phyloP scores from a whole-genome alignment of 2,888 invertebrate genomes.

The Pediacus dermestoides region DNA sequence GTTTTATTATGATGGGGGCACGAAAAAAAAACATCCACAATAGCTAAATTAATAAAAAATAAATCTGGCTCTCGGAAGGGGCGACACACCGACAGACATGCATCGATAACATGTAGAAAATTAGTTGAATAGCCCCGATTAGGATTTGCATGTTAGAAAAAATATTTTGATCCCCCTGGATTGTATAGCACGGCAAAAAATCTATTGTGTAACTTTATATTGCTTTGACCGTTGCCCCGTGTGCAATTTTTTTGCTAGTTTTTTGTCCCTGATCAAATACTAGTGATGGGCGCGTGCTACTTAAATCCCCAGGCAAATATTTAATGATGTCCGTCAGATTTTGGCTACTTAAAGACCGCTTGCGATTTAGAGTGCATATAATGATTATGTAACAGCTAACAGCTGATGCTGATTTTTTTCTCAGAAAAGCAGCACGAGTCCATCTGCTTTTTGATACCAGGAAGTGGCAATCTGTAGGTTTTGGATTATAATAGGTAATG shows the following conservation, averaged over 20 bases:
- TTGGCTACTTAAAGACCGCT: slow-evolving; percentile 16
- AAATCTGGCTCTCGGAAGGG: too few species aligned
- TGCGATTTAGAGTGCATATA: slow-evolving; percentile 19
- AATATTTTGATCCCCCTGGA: slow-evolving; percentile 40
- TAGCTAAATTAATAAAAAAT: too few species aligned
- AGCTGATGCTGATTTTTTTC: slow-evolving; percentile 19
- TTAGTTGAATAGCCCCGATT: slow-evolving; percentile 37
- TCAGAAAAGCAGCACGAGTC: slow-evolving; percentile 16
- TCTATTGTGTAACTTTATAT: slow-evolving; percentile 34
- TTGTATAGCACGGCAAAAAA: slow-evolving; percentile 32
- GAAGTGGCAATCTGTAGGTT: too few species aligned
- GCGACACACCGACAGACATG: too few species aligned
- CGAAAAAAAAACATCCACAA: too few species aligned
- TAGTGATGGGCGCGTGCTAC: slow-evolving; percentile 27
- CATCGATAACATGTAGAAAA: slow-evolving; percentile 31
- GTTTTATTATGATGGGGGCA: too few species aligned
- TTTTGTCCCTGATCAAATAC: slow-evolving; percentile 25
- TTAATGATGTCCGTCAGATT: too few species aligned
- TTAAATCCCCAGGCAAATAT: slow-evolving; percentile 29
- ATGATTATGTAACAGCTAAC: too few species aligned
- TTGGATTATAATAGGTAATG: too few species aligned
- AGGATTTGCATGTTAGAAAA: slow-evolving; percentile 39
- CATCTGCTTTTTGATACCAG: too few species aligned
- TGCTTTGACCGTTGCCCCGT: slow-evolving; percentile 45
- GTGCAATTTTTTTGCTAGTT: slow-evolving; percentile 36